Evolutionary conservation across 2,797 vertebrate species (phyloP), one percentile per base, ranked within the genome.

Genomic region (Thripadectes ignobilis): DNA sequence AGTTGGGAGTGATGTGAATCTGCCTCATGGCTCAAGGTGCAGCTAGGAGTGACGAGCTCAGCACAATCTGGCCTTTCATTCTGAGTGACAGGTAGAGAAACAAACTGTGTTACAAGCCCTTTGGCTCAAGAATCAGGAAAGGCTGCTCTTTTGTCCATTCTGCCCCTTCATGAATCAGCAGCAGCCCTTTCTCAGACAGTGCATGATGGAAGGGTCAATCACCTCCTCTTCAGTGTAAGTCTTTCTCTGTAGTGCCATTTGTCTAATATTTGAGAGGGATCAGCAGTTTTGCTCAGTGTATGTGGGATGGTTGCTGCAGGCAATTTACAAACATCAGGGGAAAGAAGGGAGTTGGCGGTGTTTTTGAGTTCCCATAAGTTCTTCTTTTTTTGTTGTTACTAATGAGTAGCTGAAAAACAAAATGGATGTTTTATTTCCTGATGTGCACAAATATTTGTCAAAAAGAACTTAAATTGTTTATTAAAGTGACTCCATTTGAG

Each of bases 381-480:
- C 39, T 85, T 94, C 36, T 30, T 39, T 63, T 77, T 72, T 77
- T 73, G 34, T 73, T 89, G 26, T 68, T 92, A 86, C 66, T 88
- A 75, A 49, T 1, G 45, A 80, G 32, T 65, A 69, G 51, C 85
- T 81, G 73, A 59, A 87, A 95, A 95, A 82, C 26, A 68, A 91
- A 92, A 84, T 1, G 16, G 15, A 29, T 81, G 71, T 57, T 86
- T 88, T 94, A 85, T 88, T 95, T 93, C 94, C 77, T 41, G 73
- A 80, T 34, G 61, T 74, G 75, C 29, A 5, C 46, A 94, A 96
- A 94, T 84, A 88, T 93, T 96, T 94, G 68, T 91, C 84, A 59
- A 77, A 92, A 94, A 95, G 69, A 88, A 36, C 74, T 75, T 85
- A 88, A 84, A 94, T 71, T 92, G 45, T 95, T 97, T 96, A 86